Evolutionary conservation across 2,113 vertebrate genomes (phyloP).

Genomic region (Dendrocopos noguchii): DNA sequence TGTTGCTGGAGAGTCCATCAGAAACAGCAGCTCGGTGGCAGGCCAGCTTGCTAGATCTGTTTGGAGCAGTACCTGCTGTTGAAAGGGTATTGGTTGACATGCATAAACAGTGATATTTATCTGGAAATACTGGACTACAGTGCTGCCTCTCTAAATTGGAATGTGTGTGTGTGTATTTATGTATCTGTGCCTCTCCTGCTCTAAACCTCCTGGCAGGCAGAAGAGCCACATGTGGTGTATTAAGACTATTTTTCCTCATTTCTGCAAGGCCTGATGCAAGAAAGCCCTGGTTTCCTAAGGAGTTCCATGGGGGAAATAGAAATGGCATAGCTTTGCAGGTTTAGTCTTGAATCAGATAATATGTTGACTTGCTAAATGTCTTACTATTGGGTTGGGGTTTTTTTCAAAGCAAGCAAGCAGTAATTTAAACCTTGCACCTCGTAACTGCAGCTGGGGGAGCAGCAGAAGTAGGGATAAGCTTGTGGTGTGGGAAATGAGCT

Average conservation of each 20-base stretch:
- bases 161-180: too few species aligned
- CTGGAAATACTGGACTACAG: background rate
- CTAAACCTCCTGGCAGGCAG: background rate
- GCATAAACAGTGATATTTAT: background rate
- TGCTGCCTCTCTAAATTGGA: background rate
- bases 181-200: background rate
- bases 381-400: background rate
- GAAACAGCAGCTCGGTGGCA: background rate
- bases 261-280: background rate
- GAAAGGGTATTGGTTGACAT: background rate
- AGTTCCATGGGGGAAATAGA: background rate
- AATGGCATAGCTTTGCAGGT: background rate
- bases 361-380: background rate
- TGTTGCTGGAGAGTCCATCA: background rate
- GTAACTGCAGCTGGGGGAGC: background rate
- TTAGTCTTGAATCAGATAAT: background rate
- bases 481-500: background rate
- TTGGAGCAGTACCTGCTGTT: background rate
- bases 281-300: background rate
- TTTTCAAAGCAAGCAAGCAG: background rate
- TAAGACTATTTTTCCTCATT: background rate
- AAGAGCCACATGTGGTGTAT: background rate
- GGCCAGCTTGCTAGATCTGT: background rate
- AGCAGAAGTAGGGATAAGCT: background rate
- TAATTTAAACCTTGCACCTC: background rate